These are phyloP conservation scores for Borostomias antarcticus DNA, from an alignment of 2,797 vertebrate species.

Conservation along the genomic window DNA sequence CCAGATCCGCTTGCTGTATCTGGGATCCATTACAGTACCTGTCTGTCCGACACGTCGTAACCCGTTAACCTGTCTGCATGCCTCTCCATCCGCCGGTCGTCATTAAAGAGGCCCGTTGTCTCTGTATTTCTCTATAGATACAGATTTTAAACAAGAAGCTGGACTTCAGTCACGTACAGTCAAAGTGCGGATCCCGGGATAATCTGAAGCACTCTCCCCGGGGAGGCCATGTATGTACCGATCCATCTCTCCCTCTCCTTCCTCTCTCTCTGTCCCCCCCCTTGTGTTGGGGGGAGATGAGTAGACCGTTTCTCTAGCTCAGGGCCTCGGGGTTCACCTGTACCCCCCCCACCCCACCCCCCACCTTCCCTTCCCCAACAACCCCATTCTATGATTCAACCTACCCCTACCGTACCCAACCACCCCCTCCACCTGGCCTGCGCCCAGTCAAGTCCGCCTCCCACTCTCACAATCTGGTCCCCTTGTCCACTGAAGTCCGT, in stretches of 20 bases:
- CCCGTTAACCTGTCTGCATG: not conserved
- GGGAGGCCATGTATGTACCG: constrained; percentile 73
- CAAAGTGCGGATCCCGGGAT: constrained; percentile 76
- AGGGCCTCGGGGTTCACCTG: not conserved
- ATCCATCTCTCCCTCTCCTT: constrained; percentile 12
- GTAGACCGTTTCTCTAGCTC: not conserved
- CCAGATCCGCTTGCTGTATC: too few relatives aligned
- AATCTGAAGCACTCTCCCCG: constrained; percentile 69
- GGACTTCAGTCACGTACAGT: constrained; percentile 70
- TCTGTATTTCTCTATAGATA: constrained; percentile 76
- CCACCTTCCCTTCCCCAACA: not conserved
- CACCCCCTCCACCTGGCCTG: not conserved
- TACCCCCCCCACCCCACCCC: constrained; percentile 5
- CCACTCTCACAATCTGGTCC: not conserved
- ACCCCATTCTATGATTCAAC: not conserved
- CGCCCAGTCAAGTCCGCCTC: too few relatives aligned
- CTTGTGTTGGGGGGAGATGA: constrained; percentile 13
- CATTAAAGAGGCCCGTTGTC: constrained; percentile 47
- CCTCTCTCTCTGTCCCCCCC: constrained; percentile 13
- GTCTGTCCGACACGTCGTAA: not conserved
- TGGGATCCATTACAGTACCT: too few relatives aligned
- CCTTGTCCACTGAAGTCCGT: too few relatives aligned
- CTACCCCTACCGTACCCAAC: too few relatives aligned
- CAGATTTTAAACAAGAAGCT: constrained; percentile 77
- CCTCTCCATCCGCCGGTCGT: constrained; percentile 19